Percentiles rank a stretch among this genome's conserved stretches.
Evolutionary conservation across 2,797 vertebrate species (phyloP).

Genomic region (Cossypha heuglini): DNA sequence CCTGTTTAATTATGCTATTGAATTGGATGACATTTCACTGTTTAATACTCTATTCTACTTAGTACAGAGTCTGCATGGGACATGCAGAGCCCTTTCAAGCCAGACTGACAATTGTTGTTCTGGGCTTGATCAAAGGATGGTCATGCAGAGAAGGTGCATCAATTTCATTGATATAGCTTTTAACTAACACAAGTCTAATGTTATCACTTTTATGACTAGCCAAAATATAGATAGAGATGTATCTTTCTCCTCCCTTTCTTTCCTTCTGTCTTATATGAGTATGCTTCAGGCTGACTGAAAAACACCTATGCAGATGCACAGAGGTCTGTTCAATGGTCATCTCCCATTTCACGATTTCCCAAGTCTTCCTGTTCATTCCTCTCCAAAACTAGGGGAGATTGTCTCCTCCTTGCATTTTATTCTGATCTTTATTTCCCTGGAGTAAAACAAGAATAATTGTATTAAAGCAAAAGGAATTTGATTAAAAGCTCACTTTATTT

Average conservation of each 20-base stretch:
- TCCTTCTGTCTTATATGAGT: not conserved
- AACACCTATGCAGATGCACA: not conserved
- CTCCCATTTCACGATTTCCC: not conserved
- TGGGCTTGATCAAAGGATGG: not conserved
- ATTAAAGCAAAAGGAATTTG: not conserved
- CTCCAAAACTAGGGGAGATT: not conserved
- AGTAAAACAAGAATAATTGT: not conserved
- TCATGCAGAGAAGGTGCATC: not conserved
- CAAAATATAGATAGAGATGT: not conserved
- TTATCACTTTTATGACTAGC: not conserved
- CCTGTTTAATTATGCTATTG: conserved; percentile 28
- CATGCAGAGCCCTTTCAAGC: not conserved
- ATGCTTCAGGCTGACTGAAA: not conserved
- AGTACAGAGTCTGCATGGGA: not conserved
- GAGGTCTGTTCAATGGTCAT: not conserved
- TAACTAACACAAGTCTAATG: not conserved
- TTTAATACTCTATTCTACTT: not conserved
- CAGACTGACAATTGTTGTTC: not conserved
- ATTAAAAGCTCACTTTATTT: not conserved
- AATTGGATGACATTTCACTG: not conserved
- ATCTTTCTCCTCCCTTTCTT: not conserved
- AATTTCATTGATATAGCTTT: not conserved
- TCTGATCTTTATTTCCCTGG: not conserved
- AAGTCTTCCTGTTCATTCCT: not conserved
- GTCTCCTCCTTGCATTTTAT: not conserved